phyloP scores from a whole-genome alignment of 2,888 invertebrate species.

The Vesta saturnalis region DNA sequence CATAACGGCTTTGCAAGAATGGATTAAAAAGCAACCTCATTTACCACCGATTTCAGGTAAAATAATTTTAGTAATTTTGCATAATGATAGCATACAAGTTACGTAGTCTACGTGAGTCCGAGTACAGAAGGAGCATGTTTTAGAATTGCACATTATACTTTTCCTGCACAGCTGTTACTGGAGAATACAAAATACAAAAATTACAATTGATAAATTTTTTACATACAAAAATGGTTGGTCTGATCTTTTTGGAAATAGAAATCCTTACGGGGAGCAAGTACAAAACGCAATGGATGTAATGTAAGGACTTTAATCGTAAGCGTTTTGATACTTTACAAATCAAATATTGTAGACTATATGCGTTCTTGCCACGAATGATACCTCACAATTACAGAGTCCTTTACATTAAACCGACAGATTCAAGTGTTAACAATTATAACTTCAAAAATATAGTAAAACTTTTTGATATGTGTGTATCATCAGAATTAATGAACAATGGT shows the following conservation, averaged over 20 bases:
- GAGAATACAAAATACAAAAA: slow-evolving; percentile 6
- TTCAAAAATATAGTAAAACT: neutral
- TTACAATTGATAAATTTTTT: slow-evolving; percentile 14
- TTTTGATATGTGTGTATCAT: no score
- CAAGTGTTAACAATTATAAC: neutral
- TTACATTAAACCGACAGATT: neutral
- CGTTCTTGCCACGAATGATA: neutral
- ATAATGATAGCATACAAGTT: no score
- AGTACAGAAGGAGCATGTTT: neutral
- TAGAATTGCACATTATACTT: slow-evolving; percentile 13
- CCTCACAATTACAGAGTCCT: neutral
- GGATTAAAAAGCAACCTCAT: slow-evolving; percentile 74
- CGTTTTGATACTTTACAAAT: neutral
- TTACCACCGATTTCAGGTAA: slow-evolving; percentile 68
- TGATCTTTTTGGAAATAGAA: neutral
- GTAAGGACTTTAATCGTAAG: neutral
- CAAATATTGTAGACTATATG: neutral
- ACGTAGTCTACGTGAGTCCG: neutral
- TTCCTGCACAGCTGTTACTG: slow-evolving; percentile 19
- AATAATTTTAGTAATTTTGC: slow-evolving; percentile 17
- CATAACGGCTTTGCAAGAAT: slow-evolving; percentile 67
- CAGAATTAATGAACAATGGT: neutral
- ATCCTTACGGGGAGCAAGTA: neutral
- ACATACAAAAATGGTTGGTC: neutral
- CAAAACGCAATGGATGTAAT: neutral